These are phyloP conservation scores for Gopherus evgoodei DNA, from an alignment of 2,113 vertebrate species.

Conservation along the genomic window DNA sequence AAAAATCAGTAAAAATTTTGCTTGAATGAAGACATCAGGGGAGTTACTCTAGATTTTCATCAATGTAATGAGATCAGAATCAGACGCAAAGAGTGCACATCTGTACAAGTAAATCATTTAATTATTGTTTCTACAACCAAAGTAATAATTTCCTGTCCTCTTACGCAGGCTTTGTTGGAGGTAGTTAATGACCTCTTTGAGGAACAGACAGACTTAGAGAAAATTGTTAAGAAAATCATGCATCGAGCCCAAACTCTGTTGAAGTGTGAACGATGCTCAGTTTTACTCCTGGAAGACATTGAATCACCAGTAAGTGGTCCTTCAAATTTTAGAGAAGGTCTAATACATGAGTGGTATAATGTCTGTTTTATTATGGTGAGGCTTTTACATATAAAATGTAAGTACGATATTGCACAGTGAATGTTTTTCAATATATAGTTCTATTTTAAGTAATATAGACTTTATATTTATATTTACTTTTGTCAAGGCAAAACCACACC, in stretches of 20 bases:
- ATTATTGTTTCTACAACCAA: constrained; percentile 38
- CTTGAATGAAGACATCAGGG: not conserved
- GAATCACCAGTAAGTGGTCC: constrained; percentile 91
- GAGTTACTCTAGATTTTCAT: not conserved
- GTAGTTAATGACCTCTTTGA: constrained; percentile 99
- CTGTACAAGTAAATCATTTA: not conserved
- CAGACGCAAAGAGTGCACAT: not conserved
- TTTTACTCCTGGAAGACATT: constrained; percentile 96
- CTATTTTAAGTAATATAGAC: not conserved
- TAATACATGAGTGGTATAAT: not conserved
- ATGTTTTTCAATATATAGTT: not conserved
- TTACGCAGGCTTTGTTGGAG: constrained; percentile 91
- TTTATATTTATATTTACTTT: not conserved
- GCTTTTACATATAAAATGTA: not conserved
- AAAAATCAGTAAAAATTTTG: not conserved
- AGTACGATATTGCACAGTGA: not conserved
- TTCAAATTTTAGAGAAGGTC: not conserved
- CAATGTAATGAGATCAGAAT: not conserved
- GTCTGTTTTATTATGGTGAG: not conserved
- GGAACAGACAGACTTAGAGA: constrained; percentile 98
- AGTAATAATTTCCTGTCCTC: constrained; percentile 31
- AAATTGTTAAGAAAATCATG: constrained; percentile 99
- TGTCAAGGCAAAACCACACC: not conserved
- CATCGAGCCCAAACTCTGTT: constrained; percentile 96
- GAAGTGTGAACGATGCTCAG: constrained; percentile 97